Percentiles rank a stretch among this genome's conserved stretches.
phyloP scores from a whole-genome alignment of 2,888 invertebrate genomes.

The Eupeodes latifasciatus region DNA sequence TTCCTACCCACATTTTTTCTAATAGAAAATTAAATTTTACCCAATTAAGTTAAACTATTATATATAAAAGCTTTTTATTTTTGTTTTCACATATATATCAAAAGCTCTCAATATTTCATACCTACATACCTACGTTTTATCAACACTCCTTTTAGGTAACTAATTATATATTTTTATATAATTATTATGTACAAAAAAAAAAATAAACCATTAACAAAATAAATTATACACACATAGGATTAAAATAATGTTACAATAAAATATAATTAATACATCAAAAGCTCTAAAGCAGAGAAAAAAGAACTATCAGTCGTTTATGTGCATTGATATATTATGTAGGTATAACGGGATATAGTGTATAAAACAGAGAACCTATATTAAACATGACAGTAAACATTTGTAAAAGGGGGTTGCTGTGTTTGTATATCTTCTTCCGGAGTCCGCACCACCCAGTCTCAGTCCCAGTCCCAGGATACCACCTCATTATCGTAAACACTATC shows the following conservation, averaged over 20 bases:
- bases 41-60: not conserved
- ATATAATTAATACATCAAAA: constrained; percentile 74
- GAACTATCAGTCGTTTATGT: constrained; percentile 14
- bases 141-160: not conserved
- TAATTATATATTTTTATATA: constrained; percentile 57
- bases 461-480: not conserved
- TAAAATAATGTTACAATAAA: constrained; percentile 72
- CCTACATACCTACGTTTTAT: not conserved
- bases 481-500: constrained; percentile 46
- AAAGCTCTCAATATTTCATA: not conserved
- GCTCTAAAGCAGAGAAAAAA: constrained; percentile 50
- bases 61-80: not conserved
- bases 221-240: constrained; percentile 71
- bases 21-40: not conserved
- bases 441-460: not conserved
- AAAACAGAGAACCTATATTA: not conserved
- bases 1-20: not conserved
- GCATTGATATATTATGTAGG: not conserved
- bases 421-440: constrained; percentile 7
- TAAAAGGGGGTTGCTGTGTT: constrained; percentile 18
- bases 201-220: constrained; percentile 62
- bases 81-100: not conserved
- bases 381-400: constrained; percentile 22
- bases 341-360: not conserved
- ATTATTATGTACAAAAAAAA: constrained; percentile 30